Evolutionary conservation across 2,113 vertebrate genomes (phyloP), one percentile per base, ranked within the genome.

Genomic region (Syngnathus scovelli): DNA sequence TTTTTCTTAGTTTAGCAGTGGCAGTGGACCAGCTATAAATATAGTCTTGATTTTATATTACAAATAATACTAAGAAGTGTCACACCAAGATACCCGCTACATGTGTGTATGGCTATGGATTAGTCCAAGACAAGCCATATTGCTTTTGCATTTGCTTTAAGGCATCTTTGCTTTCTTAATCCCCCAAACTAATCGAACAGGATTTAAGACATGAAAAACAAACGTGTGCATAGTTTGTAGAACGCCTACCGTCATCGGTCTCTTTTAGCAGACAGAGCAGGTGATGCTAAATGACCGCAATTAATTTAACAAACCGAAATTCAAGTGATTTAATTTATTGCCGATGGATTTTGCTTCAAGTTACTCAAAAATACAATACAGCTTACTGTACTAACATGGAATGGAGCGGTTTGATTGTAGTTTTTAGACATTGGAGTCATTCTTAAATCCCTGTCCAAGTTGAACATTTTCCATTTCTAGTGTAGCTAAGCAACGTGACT

Each of bases 401-500:
- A 4, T 18, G 46, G 18, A 27, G 27, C 27, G 27, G 1, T 27
- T 27, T 27, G 27, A 27, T 27, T 27, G 77, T 64, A 71, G 63
- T 68, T 78, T 76, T 74, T 54, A 58, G 41, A 49, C 4, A 0
- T 69, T 67, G 37, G 67, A 68, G 3, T 11, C 43, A 51, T 75
- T 77, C 49, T 39, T 52, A 74, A 75, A 72, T 68, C 72, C 58
- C 37, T 66, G 64, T 68, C 44, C 73, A 70, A 76, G 72, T 77
- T 81, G 64, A 75, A 67, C 71, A 21, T 77, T 68, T 68, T 70
- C 76, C 51, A 69, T 77, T 75, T 67, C 16, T 52, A 2, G 49
- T 19, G 49, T 76, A 72, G 61, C 70, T 69, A 69, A 73, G 77
- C 72, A 82, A 78, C 75, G 56, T 78, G 72, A 58, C 58, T 66